A percentile compares a stretch with the other conserved stretches of the same genome.
These are phyloP conservation scores for Takifugu flavidus DNA, from an alignment of 2,113 vertebrate species.

Conservation along the genomic window DNA sequence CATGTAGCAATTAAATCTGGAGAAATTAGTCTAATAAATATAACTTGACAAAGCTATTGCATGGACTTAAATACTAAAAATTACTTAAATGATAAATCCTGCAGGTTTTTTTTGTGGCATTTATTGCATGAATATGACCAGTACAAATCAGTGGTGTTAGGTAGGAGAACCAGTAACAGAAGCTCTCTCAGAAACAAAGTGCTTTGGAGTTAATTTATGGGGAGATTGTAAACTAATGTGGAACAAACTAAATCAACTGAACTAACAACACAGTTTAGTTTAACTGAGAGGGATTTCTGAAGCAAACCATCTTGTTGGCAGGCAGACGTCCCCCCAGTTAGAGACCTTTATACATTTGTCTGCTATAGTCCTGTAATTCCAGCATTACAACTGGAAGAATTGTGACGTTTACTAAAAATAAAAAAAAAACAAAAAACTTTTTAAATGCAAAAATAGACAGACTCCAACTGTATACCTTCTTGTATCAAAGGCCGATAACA, in stretches of 20 bases:
- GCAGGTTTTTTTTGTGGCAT: conserved; percentile 28
- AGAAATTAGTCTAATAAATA: conserved; percentile 74
- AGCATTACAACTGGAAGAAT: background rate
- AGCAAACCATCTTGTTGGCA: background rate
- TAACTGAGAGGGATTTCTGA: background rate
- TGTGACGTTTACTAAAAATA: conserved; percentile 4
- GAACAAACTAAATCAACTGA: background rate
- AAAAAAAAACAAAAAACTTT: too few species aligned
- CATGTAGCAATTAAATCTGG: conserved; percentile 68
- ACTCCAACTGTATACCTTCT: conserved; percentile 1
- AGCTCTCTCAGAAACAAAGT: background rate
- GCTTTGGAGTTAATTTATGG: background rate
- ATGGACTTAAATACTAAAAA: conserved; percentile 43
- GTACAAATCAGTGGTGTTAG: conserved; percentile 4
- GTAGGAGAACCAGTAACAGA: background rate
- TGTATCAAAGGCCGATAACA: background rate
- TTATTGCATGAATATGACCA: conserved; percentile 15
- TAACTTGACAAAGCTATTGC: conserved; percentile 62
- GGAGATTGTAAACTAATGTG: background rate
- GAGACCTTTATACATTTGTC: too few species aligned
- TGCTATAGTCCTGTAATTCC: background rate
- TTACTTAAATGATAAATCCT: conserved; percentile 66
- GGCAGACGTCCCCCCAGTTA: too few species aligned
- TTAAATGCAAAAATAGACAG: background rate
- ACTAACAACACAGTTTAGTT: background rate